These are phyloP conservation scores for Noctua fimbriata DNA, from an alignment of 2,888 invertebrate species.

Conservation along the genomic window DNA sequence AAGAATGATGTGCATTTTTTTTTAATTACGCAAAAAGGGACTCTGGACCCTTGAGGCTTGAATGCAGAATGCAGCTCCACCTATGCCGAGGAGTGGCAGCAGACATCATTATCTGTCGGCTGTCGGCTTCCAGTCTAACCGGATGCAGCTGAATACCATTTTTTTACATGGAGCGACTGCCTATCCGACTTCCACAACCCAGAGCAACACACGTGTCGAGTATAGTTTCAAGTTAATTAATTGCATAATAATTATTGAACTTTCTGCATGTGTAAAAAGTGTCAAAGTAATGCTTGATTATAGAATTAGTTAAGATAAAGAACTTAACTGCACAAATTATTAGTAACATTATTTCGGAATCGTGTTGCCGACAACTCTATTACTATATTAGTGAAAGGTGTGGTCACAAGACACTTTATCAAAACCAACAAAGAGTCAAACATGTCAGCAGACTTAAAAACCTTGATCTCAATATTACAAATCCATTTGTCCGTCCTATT, in stretches of 20 bases:
- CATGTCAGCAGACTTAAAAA: constrained; percentile 12
- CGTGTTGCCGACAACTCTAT: neutral
- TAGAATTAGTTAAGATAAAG: neutral
- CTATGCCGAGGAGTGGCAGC: neutral
- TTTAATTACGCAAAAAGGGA: neutral
- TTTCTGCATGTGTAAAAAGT: neutral
- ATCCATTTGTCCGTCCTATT: constrained; percentile 44
- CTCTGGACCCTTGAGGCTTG: neutral
- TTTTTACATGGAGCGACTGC: too few species aligned
- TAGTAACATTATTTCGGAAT: neutral
- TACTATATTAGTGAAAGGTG: neutral
- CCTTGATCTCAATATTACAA: constrained; percentile 36
- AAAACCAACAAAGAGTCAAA: constrained; percentile 7
- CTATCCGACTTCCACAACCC: too few species aligned
- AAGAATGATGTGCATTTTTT: neutral
- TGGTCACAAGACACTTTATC: neutral
- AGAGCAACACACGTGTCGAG: neutral
- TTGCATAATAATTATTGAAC: neutral
- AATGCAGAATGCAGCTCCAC: neutral
- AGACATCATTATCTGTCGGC: too few species aligned
- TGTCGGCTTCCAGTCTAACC: too few species aligned
- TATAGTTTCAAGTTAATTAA: neutral
- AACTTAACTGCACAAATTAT: neutral
- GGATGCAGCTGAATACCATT: too few species aligned
- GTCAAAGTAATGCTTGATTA: neutral